Evolutionary conservation across 2,888 invertebrate species (phyloP).

Genomic region (Apodemia zela): DNA sequence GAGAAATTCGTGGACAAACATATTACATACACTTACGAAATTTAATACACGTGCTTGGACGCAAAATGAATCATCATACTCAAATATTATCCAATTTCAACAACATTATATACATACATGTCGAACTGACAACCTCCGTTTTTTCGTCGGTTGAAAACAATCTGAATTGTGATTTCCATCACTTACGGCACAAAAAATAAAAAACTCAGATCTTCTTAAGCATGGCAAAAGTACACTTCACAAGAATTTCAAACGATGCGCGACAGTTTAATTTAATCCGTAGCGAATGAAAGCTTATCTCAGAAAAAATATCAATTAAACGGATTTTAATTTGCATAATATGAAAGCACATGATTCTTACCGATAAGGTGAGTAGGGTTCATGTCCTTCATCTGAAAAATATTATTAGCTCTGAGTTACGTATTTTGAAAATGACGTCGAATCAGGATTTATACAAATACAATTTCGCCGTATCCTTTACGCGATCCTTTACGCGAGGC

Average conservation of each 20-base stretch:
- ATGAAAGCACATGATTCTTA: conserved; percentile 50
- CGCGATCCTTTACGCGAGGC: too few relatives aligned
- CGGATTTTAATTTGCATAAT: conserved; percentile 59
- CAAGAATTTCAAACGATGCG: conserved; percentile 16
- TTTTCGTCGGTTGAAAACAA: too few relatives aligned
- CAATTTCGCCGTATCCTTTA: too few relatives aligned
- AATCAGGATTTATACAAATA: too few relatives aligned
- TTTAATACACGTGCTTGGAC: too few relatives aligned
- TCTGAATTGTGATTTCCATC: not conserved
- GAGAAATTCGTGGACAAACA: too few relatives aligned
- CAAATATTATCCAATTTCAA: too few relatives aligned
- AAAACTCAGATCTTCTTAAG: not conserved
- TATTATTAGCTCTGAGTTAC: not conserved
- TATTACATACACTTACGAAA: too few relatives aligned
- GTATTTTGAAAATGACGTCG: too few relatives aligned
- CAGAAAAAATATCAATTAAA: conserved; percentile 45
- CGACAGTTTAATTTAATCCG: conserved; percentile 20
- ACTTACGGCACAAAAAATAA: not conserved
- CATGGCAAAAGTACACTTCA: conserved; percentile 11
- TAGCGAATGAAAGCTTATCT: conserved; percentile 20
- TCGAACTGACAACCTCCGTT: too few relatives aligned
- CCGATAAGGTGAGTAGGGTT: conserved; percentile 54
- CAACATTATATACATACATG: too few relatives aligned
- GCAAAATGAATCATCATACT: too few relatives aligned
- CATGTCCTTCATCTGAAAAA: conserved; percentile 55